Percentiles rank a stretch among this genome's conserved stretches.
phyloP scores from a whole-genome alignment of 2,888 invertebrate species.

The Lingula anatina region DNA sequence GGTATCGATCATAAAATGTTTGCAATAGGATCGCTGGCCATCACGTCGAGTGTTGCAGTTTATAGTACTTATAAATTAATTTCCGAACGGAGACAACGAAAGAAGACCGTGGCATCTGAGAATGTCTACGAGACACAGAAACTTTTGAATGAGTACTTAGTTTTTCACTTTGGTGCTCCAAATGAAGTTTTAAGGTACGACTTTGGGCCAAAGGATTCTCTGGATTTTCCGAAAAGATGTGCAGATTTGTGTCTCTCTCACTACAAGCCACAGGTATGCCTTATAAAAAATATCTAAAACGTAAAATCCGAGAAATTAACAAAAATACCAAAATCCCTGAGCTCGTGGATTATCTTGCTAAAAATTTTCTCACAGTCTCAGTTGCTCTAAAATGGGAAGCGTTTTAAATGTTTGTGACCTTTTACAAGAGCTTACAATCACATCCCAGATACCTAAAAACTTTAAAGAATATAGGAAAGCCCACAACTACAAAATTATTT shows the following conservation, averaged over 20 bases:
- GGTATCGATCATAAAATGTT: constrained; percentile 29
- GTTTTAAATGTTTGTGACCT: too few species aligned
- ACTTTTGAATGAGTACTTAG: constrained; percentile 39
- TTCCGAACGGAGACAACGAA: constrained; percentile 11
- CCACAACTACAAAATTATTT: too few species aligned
- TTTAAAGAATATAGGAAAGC: too few species aligned
- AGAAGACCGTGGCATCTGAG: constrained; percentile 5
- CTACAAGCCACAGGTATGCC: constrained; percentile 18
- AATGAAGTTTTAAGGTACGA: constrained; percentile 31
- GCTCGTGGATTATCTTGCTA: too few species aligned
- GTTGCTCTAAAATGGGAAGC: too few species aligned
- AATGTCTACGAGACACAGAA: constrained; percentile 42
- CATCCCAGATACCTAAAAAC: too few species aligned
- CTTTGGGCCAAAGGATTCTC: constrained; percentile 35
- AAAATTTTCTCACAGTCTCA: too few species aligned
- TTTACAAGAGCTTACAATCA: too few species aligned
- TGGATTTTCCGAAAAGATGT: constrained; percentile 44
- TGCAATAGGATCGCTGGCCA: constrained; percentile 20
- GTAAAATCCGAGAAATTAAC: too few species aligned
- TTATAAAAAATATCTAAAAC: too few species aligned
- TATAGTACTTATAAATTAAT: constrained; percentile 25
- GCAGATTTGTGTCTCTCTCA: constrained; percentile 43
- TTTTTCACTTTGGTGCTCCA: constrained; percentile 41
- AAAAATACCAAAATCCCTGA: too few species aligned
- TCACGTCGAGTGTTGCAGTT: constrained; percentile 25